These are phyloP conservation scores for Parnassius mnemosyne DNA, from an alignment of 2,888 invertebrate genomes.

Conservation along the genomic window DNA sequence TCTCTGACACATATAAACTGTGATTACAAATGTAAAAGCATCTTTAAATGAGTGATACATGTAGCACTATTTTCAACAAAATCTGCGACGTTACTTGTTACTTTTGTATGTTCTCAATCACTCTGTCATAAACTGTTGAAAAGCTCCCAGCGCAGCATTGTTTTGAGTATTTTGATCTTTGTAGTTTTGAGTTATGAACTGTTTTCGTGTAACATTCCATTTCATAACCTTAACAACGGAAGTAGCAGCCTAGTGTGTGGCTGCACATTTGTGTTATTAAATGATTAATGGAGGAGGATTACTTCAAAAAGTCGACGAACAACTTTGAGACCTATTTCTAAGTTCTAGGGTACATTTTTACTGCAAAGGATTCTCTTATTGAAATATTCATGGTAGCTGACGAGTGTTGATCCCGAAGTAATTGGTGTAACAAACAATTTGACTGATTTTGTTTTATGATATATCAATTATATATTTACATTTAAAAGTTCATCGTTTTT, in stretches of 20 bases:
- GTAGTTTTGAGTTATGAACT: conserved; percentile 14
- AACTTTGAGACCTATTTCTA: conserved; percentile 10
- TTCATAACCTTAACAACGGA: conserved; percentile 49
- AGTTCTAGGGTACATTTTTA: conserved; percentile 49
- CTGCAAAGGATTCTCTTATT: conserved; percentile 40
- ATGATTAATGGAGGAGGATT: conserved; percentile 79
- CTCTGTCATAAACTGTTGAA: conserved; percentile 26
- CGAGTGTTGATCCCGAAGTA: conserved; percentile 77
- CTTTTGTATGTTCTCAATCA: conserved; percentile 42
- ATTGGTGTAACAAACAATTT: conserved; percentile 78
- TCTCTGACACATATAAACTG: conserved; percentile 51
- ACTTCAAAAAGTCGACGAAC: conserved; percentile 31
- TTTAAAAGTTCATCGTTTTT: conserved; percentile 32
- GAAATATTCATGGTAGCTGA: conserved; percentile 72
- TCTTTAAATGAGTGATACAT: conserved; percentile 35
- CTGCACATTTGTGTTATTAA: conserved; percentile 79
- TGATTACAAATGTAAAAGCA: conserved; percentile 39
- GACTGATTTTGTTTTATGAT: conserved; percentile 78
- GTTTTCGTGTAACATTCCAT: conserved; percentile 22
- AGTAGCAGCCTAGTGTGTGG: conserved; percentile 76
- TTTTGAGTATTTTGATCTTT: conserved; percentile 17
- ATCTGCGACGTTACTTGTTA: conserved; percentile 43
- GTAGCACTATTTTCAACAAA: conserved; percentile 42
- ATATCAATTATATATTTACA: conserved; percentile 42
- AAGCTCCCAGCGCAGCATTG: conserved; percentile 10